Evolutionary conservation across 2,888 invertebrate genomes (phyloP), one percentile per base, ranked within the genome.

Genomic region (Peribatodes rhomboidaria): DNA sequence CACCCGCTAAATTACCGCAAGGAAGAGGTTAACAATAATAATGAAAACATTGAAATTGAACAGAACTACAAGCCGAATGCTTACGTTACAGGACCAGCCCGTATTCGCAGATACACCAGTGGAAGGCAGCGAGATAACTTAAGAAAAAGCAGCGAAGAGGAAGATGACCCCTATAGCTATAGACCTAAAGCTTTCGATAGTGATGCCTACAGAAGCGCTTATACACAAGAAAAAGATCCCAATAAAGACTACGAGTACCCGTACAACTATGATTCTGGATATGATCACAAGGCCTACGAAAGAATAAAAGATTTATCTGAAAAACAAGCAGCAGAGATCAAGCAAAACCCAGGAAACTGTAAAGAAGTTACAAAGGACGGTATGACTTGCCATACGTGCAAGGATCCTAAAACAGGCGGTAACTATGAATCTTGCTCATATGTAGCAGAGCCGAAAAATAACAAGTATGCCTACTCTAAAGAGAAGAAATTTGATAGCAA

Each of bases 341-440:
- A 94, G 76, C 93, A 94, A 78, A 94, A 95, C 67, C 94, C 94
- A 14, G 94, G 94, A 67, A 94, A 95, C 72, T 97, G 97, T 73
- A 94, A 95, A 74, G 94, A 95, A 77, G 94, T 95, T 0, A 86
- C 94, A 53, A 95, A 94, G 75, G 95, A 95, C 69, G 95, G 95
- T 2, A 95, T 95, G 95, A 94, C 94, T 11, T 97, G 97, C 81
- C 94, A 94, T 69, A 93, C 96, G 1, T 98, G 97, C 78, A 95
- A 96, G 72, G 95, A 97, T 79, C 94, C 95, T 0, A 95, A 96
- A 80, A 96, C 95, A 1, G 96, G 96, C 47, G 97, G 96, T 31
- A 95, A 96, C 66, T 97, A 95, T 69, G 97, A 97, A 82, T 96
- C 96, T 13, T 98, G 97, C 81, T 96, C 96, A 0, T 98, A 97